phyloP scores from a whole-genome alignment of 2,113 vertebrate genomes.

The Ptychochromis oligacanthus region DNA sequence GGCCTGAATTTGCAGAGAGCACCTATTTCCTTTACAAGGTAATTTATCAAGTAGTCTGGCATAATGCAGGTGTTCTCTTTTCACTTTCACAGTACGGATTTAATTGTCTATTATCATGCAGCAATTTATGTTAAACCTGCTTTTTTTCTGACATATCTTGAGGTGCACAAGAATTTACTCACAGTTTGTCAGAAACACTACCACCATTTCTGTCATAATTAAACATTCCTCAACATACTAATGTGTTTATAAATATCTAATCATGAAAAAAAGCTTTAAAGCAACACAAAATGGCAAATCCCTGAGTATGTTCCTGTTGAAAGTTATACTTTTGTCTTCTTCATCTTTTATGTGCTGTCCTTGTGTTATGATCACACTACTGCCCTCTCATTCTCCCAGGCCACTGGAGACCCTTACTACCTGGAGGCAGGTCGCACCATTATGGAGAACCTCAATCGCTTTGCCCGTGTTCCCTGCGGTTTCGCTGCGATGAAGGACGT shows the following conservation, averaged over 20 bases:
- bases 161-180: background rate
- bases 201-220: background rate
- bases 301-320: background rate
- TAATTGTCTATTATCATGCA: background rate
- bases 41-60: constrained; percentile 54
- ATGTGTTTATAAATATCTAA: background rate
- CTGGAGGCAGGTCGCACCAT: constrained; percentile 96
- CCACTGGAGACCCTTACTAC: constrained; percentile 97
- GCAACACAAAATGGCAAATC: background rate
- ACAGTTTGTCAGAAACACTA: background rate
- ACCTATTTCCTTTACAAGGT: constrained; percentile 99
- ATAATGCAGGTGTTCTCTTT: constrained; percentile 10
- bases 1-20: constrained; percentile 99
- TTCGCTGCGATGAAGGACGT: constrained; percentile 99
- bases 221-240: background rate
- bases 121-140: background rate
- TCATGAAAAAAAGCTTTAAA: background rate
- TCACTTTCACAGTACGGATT: background rate
- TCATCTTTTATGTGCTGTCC: background rate
- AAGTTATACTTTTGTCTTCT: background rate
- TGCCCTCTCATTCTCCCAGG: constrained; percentile 75
- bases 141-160: background rate
- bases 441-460: constrained; percentile 97
- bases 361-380: background rate
- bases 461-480: constrained; percentile 94